Evolutionary conservation across 2,888 invertebrate genomes (phyloP).

Genomic region (Microctonus brassicae): DNA sequence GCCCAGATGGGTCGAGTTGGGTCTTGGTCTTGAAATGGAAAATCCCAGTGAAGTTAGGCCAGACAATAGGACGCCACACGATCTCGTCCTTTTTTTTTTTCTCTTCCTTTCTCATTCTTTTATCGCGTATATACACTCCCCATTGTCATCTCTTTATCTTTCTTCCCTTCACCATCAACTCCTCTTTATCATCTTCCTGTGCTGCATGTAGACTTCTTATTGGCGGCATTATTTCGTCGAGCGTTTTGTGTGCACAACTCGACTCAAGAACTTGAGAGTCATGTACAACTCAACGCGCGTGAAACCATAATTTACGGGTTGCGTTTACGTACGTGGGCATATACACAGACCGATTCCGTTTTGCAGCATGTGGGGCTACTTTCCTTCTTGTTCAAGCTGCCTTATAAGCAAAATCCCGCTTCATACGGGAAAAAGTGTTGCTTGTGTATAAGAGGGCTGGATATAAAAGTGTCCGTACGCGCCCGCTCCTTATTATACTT

Average conservation of each 20-base stretch:
- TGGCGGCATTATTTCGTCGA: neutral
- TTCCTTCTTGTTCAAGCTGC: slow-evolving; percentile 37
- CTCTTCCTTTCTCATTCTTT: slow-evolving; percentile 34
- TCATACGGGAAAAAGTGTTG: slow-evolving; percentile 24
- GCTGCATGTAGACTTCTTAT: neutral
- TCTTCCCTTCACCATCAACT: neutral
- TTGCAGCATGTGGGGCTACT: slow-evolving; percentile 23
- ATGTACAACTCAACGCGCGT: slow-evolving; percentile 37
- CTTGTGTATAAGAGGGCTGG: slow-evolving; percentile 2
- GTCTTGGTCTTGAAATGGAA: slow-evolving; percentile 22
- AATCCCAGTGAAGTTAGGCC: slow-evolving; percentile 45
- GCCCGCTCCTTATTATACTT: slow-evolving; percentile 22
- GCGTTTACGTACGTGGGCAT: slow-evolving; percentile 40
- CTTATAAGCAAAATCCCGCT: slow-evolving; percentile 39
- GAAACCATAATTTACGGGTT: slow-evolving; percentile 46
- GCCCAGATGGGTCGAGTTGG: slow-evolving; percentile 17
- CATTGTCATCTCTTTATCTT: neutral
- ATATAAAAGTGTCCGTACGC: slow-evolving; percentile 12
- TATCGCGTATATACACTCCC: slow-evolving; percentile 2
- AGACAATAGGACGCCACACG: slow-evolving; percentile 60
- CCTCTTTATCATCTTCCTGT: neutral
- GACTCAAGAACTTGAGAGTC: slow-evolving; percentile 22
- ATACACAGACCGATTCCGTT: slow-evolving; percentile 18
- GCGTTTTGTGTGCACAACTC: slow-evolving; percentile 1
- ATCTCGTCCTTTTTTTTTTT: slow-evolving; percentile 26